Conservation (phyloP, 2,113 vertebrate species). For the Solea solea region DNA sequence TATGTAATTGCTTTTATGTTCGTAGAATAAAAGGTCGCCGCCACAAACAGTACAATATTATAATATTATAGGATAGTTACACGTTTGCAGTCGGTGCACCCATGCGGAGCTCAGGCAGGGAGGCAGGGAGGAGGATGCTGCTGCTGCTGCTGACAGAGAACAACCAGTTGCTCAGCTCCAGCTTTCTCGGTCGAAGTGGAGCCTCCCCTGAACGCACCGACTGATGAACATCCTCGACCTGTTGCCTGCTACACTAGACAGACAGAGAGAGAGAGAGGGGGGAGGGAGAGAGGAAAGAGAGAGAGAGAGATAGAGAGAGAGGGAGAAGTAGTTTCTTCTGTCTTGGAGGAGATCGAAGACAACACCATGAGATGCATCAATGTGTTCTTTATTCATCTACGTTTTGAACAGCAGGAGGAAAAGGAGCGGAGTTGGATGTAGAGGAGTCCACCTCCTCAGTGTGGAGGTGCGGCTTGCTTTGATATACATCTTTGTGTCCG, state of each 20-base stretch:
- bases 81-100: conserved; percentile 46
- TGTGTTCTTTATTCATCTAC: conserved; percentile 35
- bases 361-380: conserved; percentile 56
- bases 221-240: conserved; percentile 67
- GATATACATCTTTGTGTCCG: conserved; percentile 45
- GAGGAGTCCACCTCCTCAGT: conserved; percentile 33
- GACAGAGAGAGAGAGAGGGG: neutral
- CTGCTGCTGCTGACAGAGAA: conserved; percentile 50
- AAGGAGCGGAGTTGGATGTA: conserved; percentile 50
- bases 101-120: conserved; percentile 49
- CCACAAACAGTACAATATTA: conserved; percentile 2
- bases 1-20: neutral
- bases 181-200: conserved; percentile 67
- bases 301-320: neutral
- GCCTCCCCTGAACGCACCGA: conserved; percentile 47
- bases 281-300: neutral
- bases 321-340: conserved; percentile 9
- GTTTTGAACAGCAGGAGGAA: conserved; percentile 55
- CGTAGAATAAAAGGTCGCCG: conserved; percentile 9
- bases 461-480: conserved; percentile 57
- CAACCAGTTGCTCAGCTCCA: conserved; percentile 77
- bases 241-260: conserved; percentile 66
- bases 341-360: conserved; percentile 17
- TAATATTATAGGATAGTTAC: conserved; percentile 20
- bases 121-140: conserved; percentile 47